Evolutionary conservation across 2,888 invertebrate genomes (phyloP).

Genomic region (Lamproptera curius): DNA sequence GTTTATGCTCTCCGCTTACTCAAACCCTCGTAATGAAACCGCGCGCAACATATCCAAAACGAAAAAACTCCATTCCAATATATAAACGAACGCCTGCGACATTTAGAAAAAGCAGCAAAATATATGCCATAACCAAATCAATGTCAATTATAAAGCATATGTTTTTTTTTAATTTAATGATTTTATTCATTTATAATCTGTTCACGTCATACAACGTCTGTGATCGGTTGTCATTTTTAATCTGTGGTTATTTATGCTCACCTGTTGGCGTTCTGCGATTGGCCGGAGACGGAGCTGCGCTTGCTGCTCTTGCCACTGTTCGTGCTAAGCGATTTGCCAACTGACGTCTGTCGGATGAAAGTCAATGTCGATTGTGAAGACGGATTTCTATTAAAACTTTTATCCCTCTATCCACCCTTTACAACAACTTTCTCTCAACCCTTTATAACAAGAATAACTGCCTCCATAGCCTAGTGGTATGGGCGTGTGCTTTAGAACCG

Average conservation of each 20-base stretch:
- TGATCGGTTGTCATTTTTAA: background rate
- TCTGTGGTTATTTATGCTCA: slow-evolving; percentile 37
- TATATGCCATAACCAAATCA: slow-evolving; percentile 56
- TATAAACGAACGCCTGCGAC: slow-evolving; percentile 51
- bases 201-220: background rate
- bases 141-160: slow-evolving; percentile 25
- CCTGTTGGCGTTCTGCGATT: slow-evolving; percentile 68
- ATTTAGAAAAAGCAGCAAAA: slow-evolving; percentile 69
- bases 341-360: slow-evolving; percentile 72
- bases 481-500: too few relatives aligned
- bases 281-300: slow-evolving; percentile 67
- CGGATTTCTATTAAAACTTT: too few relatives aligned
- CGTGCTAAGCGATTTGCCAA: slow-evolving; percentile 66
- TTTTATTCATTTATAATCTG: slow-evolving; percentile 4
- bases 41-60: slow-evolving; percentile 68
- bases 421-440: too few relatives aligned
- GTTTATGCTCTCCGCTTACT: slow-evolving; percentile 9
- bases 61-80: too few relatives aligned
- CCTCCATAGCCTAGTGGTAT: too few relatives aligned
- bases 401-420: too few relatives aligned
- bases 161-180: slow-evolving; percentile 4
- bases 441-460: too few relatives aligned
- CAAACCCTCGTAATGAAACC: slow-evolving; percentile 33
- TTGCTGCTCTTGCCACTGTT: slow-evolving; percentile 69
- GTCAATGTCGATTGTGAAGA: too few relatives aligned